phyloP scores from a whole-genome alignment of 2,797 vertebrate species.

The Hirundo rustica region DNA sequence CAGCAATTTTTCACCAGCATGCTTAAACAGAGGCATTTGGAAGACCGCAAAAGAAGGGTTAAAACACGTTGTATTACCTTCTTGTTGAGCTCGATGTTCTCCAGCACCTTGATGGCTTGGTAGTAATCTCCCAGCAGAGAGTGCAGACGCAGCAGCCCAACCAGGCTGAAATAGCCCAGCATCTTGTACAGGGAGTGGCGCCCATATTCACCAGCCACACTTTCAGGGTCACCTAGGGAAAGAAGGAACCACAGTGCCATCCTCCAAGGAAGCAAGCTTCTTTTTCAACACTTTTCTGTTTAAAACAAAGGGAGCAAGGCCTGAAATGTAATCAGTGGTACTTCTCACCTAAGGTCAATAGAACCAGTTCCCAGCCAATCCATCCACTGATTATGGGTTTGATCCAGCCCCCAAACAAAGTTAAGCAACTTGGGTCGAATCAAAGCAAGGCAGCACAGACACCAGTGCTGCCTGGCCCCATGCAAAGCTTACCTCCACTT shows the following conservation, averaged over 20 bases:
- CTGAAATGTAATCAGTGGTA: neutral
- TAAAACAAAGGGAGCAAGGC: neutral
- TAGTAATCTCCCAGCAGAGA: conserved; percentile 97
- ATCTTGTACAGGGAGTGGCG: conserved; percentile 98
- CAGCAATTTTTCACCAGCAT: neutral
- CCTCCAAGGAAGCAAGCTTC: neutral
- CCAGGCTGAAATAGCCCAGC: conserved; percentile 98
- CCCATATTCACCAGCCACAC: conserved; percentile 97
- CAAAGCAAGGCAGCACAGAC: neutral
- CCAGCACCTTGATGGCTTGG: conserved; percentile 98
- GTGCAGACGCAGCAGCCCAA: conserved; percentile 93
- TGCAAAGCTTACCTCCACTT: conserved; percentile 86
- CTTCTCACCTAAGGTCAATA: neutral
- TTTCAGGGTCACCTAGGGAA: conserved; percentile 91
- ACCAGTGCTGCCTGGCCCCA: neutral
- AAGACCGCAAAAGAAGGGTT: neutral
- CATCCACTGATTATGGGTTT: neutral
- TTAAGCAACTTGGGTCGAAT: neutral
- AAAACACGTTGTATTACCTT: conserved; percentile 79
- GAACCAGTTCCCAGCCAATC: neutral
- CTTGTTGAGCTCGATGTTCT: conserved; percentile 99
- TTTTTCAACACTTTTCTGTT: neutral
- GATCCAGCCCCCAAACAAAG: neutral
- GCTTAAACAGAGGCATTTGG: neutral
- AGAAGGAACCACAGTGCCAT: neutral